Percentiles rank a stretch among this genome's conserved stretches.
phyloP scores from a whole-genome alignment of 2,113 vertebrate genomes.

The Pelobates fuscus region DNA sequence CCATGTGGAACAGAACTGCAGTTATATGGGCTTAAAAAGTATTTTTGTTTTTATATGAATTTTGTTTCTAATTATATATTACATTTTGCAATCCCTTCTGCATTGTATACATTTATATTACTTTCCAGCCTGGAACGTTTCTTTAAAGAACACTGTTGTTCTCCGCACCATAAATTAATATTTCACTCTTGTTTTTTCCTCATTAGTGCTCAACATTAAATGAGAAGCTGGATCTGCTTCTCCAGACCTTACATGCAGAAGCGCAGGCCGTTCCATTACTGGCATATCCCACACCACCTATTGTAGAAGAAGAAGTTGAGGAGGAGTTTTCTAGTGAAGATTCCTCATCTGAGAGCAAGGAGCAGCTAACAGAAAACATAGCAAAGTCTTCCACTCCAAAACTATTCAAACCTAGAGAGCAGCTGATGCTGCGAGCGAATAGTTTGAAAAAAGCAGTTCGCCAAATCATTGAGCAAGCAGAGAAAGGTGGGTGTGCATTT shows the following conservation, averaged over 20 bases:
- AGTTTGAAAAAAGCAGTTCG: slow-evolving; percentile 96
- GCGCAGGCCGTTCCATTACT: slow-evolving; percentile 67
- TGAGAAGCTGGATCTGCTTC: slow-evolving; percentile 91
- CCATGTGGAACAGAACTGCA: too few species aligned
- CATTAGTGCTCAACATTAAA: slow-evolving; percentile 87
- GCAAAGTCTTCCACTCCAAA: slow-evolving; percentile 74
- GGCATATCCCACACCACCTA: slow-evolving; percentile 70
- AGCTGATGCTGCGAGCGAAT: slow-evolving; percentile 91
- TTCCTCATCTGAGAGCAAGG: slow-evolving; percentile 85
- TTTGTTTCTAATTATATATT: too few species aligned
- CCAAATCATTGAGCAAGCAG: slow-evolving; percentile 93
- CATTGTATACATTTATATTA: too few species aligned
- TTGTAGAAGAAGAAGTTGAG: slow-evolving; percentile 84
- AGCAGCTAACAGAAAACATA: slow-evolving; percentile 75
- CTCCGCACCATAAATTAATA: too few species aligned
- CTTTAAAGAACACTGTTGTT: too few species aligned
- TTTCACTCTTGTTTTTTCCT: slow-evolving; percentile 4
- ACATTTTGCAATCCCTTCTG: too few species aligned
- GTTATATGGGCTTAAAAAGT: too few species aligned
- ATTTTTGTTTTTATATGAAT: too few species aligned
- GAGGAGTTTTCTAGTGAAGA: slow-evolving; percentile 88
- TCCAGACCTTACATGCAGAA: slow-evolving; percentile 85
- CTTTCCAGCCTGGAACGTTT: too few species aligned
- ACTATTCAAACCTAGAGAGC: slow-evolving; percentile 80
- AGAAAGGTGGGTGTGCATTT: slow-evolving; percentile 76